These are phyloP conservation scores for Crioceris asparagi DNA, from an alignment of 2,888 invertebrate species.

Conservation along the genomic window DNA sequence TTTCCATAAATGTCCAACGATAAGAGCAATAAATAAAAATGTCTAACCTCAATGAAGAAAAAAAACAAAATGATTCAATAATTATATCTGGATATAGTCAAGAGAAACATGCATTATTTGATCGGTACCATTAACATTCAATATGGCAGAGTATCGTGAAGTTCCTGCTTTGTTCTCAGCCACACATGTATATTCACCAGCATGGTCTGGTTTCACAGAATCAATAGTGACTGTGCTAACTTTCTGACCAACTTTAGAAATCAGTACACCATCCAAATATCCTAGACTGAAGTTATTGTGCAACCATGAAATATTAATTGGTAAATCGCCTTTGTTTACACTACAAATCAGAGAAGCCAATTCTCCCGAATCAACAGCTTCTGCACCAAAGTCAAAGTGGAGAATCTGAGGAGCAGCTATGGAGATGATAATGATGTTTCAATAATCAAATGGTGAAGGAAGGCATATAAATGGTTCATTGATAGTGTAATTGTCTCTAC, in stretches of 20 bases:
- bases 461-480: too few species aligned
- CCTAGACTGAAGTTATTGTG: constrained; percentile 15
- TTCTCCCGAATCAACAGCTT: constrained; percentile 56
- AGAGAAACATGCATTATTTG: not conserved
- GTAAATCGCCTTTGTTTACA: constrained; percentile 60
- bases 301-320: constrained; percentile 52
- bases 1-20: too few species aligned
- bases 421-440: too few species aligned
- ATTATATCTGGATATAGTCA: not conserved
- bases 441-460: too few species aligned
- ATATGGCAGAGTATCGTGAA: constrained; percentile 52
- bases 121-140: constrained; percentile 14
- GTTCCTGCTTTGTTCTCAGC: constrained; percentile 63
- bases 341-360: constrained; percentile 57
- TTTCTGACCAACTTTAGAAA: constrained; percentile 48
- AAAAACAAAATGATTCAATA: not conserved
- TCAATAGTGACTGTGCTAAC: constrained; percentile 51
- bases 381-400: constrained; percentile 47
- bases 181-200: constrained; percentile 45
- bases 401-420: constrained; percentile 43
- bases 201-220: constrained; percentile 44
- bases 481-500: too few species aligned
- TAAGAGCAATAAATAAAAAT: too few species aligned
- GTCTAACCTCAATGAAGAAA: too few species aligned
- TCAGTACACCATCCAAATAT: constrained; percentile 22